These are phyloP conservation scores for Myotis findleyi DNA, from an alignment of 2,797 vertebrate genomes.

Conservation along the genomic window DNA sequence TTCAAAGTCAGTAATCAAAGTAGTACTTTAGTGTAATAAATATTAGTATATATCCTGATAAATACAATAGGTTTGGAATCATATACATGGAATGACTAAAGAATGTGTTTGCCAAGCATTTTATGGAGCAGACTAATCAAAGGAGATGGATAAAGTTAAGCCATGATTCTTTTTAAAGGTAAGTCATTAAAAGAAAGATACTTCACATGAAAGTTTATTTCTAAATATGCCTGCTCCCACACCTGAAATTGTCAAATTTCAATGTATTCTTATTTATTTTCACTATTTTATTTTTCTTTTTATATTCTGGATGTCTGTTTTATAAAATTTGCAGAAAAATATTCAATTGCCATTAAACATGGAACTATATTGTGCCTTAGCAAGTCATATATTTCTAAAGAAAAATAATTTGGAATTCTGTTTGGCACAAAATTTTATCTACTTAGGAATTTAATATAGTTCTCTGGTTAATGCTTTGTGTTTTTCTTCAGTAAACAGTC, in stretches of 20 bases:
- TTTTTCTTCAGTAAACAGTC: conserved; percentile 75
- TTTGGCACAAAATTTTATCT: conserved; percentile 71
- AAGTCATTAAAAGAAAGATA: not conserved
- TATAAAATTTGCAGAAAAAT: not conserved
- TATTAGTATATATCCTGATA: not conserved
- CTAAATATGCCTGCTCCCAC: not conserved
- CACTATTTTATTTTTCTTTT: not conserved
- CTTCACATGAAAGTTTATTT: conserved; percentile 8
- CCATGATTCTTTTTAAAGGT: not conserved
- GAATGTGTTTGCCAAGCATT: not conserved
- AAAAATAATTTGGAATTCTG: conserved; percentile 38
- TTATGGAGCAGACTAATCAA: not conserved
- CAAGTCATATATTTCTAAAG: not conserved
- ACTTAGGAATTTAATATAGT: conserved; percentile 74
- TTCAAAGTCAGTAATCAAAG: not conserved
- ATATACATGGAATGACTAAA: not conserved
- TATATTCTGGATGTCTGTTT: not conserved
- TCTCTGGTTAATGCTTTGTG: conserved; percentile 47
- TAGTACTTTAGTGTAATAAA: not conserved
- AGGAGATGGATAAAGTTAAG: not conserved
- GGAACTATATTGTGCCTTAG: not conserved
- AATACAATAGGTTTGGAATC: not conserved
- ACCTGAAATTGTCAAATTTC: not conserved
- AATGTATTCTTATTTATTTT: conserved; percentile 26
- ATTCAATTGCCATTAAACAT: not conserved